Conservation (phyloP, 2,797 vertebrate species). For the Choloepus didactylus region DNA sequence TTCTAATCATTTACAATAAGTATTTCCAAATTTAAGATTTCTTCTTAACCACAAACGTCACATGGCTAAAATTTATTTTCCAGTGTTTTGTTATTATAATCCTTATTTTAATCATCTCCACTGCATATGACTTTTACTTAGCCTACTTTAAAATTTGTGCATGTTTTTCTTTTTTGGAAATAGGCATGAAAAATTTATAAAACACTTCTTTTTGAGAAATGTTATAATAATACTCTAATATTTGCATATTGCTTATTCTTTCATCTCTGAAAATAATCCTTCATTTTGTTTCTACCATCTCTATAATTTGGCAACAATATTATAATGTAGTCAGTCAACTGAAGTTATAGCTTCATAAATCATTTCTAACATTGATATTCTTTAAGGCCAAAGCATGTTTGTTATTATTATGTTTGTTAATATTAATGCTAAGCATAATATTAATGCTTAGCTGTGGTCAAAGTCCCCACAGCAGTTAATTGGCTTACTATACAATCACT, state of each 20-base stretch:
- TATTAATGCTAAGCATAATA: constrained; percentile 54
- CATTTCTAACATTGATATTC: constrained; percentile 14
- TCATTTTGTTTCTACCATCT: background rate
- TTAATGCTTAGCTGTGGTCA: background rate
- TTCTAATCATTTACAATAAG: background rate
- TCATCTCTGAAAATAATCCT: constrained; percentile 27
- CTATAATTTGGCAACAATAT: constrained; percentile 16
- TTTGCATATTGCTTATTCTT: background rate
- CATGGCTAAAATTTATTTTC: constrained; percentile 36
- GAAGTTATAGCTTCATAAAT: constrained; percentile 53
- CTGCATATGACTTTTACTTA: background rate
- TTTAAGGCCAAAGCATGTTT: background rate
- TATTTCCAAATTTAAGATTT: constrained; percentile 51
- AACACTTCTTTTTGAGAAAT: constrained; percentile 36
- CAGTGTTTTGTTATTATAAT: background rate
- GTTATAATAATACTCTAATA: background rate
- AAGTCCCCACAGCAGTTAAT: background rate
- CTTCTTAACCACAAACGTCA: background rate
- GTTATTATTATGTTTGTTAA: background rate
- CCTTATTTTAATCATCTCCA: background rate
- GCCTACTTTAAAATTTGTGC: background rate
- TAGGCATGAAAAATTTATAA: background rate
- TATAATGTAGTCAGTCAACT: constrained; percentile 49
- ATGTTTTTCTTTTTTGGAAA: background rate
- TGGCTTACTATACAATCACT: background rate